Conservation (phyloP, 2,888 invertebrate species). For the Nomada goodeniana region DNA sequence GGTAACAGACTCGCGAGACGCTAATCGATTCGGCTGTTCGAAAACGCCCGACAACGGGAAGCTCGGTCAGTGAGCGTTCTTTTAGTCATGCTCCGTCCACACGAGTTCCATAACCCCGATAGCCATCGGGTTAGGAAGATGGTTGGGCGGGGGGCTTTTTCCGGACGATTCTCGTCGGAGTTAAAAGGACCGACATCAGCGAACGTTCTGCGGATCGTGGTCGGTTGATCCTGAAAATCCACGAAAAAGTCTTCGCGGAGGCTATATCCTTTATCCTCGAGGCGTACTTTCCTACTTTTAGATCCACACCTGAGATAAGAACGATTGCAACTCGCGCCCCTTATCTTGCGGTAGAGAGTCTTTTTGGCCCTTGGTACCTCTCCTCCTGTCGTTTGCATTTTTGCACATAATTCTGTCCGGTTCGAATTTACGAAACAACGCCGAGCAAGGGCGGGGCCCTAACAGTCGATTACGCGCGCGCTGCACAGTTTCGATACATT, state of each 20-base stretch:
- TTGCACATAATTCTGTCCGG: background rate
- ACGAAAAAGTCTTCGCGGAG: conserved; percentile 58
- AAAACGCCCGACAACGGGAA: conserved; percentile 5
- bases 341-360: no score
- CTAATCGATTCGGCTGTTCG: conserved; percentile 12
- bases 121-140: background rate
- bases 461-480: no score
- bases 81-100: no score
- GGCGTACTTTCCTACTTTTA: conserved; percentile 59
- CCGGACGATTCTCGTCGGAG: conserved; percentile 33
- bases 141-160: conserved; percentile 12
- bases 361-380: no score
- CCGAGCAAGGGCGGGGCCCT: background rate
- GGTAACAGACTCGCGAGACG: conserved; percentile 24
- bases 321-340: background rate
- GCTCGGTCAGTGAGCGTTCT: background rate
- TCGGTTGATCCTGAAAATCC: conserved; percentile 69
- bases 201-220: conserved; percentile 24
- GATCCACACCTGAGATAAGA: conserved; percentile 59
- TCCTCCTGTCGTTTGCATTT: no score
- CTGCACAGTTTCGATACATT: no score
- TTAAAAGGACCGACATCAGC: background rate
- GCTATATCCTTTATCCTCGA: conserved; percentile 63
- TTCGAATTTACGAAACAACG: conserved; percentile 3
- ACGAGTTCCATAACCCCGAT: no score